phyloP scores from a whole-genome alignment of 2,797 vertebrate genomes.

The Falco biarmicus region DNA sequence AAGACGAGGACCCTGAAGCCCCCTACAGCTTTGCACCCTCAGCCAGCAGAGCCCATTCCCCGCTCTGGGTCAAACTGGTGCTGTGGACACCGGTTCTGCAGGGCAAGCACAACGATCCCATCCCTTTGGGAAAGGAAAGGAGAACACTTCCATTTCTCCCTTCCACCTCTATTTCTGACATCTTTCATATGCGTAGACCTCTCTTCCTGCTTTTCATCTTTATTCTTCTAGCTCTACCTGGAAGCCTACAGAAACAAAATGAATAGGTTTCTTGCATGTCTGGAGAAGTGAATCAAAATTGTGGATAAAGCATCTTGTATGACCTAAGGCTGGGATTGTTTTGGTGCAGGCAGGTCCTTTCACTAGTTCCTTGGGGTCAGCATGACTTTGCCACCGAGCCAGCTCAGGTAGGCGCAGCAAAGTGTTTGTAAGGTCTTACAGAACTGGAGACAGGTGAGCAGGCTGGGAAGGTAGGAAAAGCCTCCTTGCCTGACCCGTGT shows the following conservation, averaged over 20 bases:
- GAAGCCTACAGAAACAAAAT: not conserved
- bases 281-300: not conserved
- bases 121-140: not conserved
- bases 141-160: not conserved
- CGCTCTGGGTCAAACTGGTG: not conserved
- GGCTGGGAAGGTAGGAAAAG: not conserved
- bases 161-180: not conserved
- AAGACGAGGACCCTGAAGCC: not conserved
- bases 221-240: not conserved
- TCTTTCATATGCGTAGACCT: accelerated
- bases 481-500: not conserved
- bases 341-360: not conserved
- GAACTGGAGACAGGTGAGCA: not conserved
- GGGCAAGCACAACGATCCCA: not conserved
- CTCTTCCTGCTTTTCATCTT: not conserved
- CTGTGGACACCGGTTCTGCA: not conserved
- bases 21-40: not conserved
- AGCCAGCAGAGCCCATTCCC: conserved; percentile 10
- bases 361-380: not conserved
- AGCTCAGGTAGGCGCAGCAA: not conserved
- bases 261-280: not conserved
- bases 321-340: too few species aligned
- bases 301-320: not conserved
- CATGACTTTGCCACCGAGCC: not conserved
- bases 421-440: too few species aligned